Evolutionary conservation across 2,113 vertebrate species (phyloP).

Genomic region (Brienomyrus brachyistius): DNA sequence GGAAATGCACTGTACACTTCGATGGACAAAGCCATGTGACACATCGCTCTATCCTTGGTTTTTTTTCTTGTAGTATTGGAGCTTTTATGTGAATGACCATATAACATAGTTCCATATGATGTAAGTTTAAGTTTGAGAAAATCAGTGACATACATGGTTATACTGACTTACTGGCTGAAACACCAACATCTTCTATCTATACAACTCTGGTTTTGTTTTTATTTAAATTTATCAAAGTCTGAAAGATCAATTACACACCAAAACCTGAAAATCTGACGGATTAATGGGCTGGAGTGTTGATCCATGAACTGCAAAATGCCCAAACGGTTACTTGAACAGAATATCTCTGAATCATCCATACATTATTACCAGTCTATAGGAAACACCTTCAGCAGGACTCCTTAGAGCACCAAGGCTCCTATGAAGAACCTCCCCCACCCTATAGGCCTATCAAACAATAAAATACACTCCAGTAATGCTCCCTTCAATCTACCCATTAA

Average conservation of each 20-base stretch:
- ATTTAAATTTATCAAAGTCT: not conserved
- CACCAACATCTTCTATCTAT: not conserved
- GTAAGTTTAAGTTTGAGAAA: not conserved
- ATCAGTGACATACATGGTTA: not conserved
- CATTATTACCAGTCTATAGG: not conserved
- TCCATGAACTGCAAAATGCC: not conserved
- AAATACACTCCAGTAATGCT: not conserved
- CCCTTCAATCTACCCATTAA: conserved; percentile 10
- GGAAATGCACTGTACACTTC: not conserved
- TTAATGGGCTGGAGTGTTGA: not conserved
- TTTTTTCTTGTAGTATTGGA: not conserved
- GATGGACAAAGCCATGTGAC: not conserved
- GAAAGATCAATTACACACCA: not conserved
- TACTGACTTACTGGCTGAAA: not conserved
- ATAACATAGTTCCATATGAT: not conserved
- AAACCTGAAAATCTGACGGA: not conserved
- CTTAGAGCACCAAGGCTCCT: not conserved
- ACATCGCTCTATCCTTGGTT: not conserved
- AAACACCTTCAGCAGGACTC: not conserved
- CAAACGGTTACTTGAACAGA: not conserved
- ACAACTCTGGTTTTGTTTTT: not conserved
- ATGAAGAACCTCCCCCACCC: not conserved
- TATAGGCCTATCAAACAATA: not conserved
- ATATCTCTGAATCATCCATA: not conserved
- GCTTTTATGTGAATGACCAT: not conserved